Percentiles rank a stretch among this genome's conserved stretches.
Conservation (phyloP, 1,140 invertebrate genomes). For the Grapholita molesta region DNA sequence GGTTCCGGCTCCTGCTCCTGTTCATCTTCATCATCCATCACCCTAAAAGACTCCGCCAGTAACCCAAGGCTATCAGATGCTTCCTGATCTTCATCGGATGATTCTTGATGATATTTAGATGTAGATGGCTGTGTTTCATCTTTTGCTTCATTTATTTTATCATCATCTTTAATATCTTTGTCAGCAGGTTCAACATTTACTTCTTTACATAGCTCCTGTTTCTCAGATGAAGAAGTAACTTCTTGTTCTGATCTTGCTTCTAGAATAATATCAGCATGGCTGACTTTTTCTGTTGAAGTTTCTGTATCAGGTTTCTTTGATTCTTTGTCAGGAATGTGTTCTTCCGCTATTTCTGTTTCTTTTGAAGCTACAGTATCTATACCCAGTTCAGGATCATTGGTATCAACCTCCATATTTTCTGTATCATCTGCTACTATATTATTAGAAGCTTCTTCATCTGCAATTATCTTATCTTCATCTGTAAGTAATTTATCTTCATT, state of each 20-base stretch:
- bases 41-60: conserved; percentile 53
- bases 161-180: background rate
- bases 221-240: background rate
- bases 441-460: background rate
- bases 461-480: too few relatives aligned
- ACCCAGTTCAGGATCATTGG: background rate
- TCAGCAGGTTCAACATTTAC: background rate
- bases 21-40: conserved; percentile 59
- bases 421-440: background rate
- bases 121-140: background rate
- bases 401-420: background rate
- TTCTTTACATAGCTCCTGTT: background rate
- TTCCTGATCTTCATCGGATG: conserved; percentile 36
- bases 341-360: background rate
- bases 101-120: conserved; percentile 31
- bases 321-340: background rate
- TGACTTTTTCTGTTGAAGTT: background rate
- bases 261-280: background rate
- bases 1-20: conserved; percentile 24
- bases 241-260: background rate
- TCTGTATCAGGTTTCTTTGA: background rate
- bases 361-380: too few relatives aligned
- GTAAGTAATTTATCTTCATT: background rate
- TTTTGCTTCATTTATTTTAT: too few relatives aligned
- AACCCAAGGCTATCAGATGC: conserved; percentile 53